These are phyloP conservation scores for Protophormia terraenovae DNA, from an alignment of 2,888 invertebrate genomes.

Conservation along the genomic window DNA sequence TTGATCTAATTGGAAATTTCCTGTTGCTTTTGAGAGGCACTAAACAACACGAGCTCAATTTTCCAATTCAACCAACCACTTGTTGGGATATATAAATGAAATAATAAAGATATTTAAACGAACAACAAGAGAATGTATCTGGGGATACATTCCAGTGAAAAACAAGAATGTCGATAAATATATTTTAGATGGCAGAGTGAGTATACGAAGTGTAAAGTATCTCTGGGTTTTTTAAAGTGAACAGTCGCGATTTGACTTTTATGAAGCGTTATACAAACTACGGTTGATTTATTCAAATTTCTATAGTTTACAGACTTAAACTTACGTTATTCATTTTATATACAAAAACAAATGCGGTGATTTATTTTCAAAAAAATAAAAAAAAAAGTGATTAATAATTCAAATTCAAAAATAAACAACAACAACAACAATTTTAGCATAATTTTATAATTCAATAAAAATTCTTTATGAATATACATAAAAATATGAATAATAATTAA, in stretches of 20 bases:
- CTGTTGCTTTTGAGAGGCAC: conserved; percentile 70
- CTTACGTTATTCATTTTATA: conserved; percentile 13
- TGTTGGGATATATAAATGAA: conserved; percentile 15
- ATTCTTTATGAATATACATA: neutral
- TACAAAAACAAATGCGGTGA: neutral
- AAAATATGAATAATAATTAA: conserved; percentile 1
- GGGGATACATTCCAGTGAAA: conserved; percentile 51
- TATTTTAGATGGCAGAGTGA: neutral
- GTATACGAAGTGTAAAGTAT: conserved; percentile 56
- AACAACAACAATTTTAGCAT: neutral
- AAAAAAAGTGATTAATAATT: neutral
- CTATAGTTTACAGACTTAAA: neutral
- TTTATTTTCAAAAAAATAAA: neutral
- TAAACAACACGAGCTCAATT: neutral
- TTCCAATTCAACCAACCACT: conserved; percentile 40
- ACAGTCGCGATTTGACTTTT: conserved; percentile 69
- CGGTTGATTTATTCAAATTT: conserved; percentile 43
- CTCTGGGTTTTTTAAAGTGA: conserved; percentile 45
- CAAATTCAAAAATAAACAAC: neutral
- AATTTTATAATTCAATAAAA: neutral
- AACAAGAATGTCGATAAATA: conserved; percentile 5
- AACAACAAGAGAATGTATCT: conserved; percentile 38
- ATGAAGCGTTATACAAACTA: conserved; percentile 29
- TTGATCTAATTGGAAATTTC: conserved; percentile 78
- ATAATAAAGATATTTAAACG: conserved; percentile 31